Percentiles rank a stretch among this genome's conserved stretches.
These are phyloP conservation scores for Brachionus plicatilis DNA, from an alignment of 1,140 invertebrate species.

Conservation along the genomic window DNA sequence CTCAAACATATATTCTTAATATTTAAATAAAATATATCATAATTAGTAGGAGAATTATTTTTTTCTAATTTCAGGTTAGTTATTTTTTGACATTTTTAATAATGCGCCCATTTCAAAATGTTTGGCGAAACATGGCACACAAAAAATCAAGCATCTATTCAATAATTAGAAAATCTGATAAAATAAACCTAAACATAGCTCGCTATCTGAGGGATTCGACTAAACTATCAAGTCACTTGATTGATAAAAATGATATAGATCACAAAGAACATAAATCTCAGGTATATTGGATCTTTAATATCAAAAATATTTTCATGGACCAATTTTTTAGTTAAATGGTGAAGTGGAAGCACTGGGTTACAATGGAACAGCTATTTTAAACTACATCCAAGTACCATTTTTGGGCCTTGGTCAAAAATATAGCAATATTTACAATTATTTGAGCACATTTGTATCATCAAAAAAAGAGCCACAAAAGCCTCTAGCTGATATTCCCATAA, in stretches of 20 bases:
- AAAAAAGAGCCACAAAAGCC: not conserved
- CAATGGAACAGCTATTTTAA: not conserved
- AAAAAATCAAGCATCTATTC: not conserved
- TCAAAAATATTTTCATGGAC: not conserved
- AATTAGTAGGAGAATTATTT: not conserved
- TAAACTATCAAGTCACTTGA: not conserved
- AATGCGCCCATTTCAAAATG: not conserved
- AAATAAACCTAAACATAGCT: not conserved
- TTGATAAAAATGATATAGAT: not conserved
- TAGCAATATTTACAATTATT: not conserved
- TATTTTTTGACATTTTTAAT: not conserved
- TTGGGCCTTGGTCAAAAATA: not conserved
- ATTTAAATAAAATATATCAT: not conserved
- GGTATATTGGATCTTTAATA: not conserved
- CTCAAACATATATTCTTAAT: not conserved
- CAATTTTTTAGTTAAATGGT: not conserved
- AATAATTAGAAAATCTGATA: not conserved
- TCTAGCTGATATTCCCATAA: not conserved
- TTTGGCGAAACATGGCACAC: not conserved
- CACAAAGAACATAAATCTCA: not conserved
- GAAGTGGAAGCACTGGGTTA: not conserved
- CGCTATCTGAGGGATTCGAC: not conserved
- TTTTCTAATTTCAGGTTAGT: not conserved
- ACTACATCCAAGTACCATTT: constrained; percentile 3
- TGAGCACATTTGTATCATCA: not conserved